A percentile compares a stretch with the other conserved stretches of the same genome.
phyloP scores from a whole-genome alignment of 2,113 vertebrate genomes.

The Takifugu flavidus region DNA sequence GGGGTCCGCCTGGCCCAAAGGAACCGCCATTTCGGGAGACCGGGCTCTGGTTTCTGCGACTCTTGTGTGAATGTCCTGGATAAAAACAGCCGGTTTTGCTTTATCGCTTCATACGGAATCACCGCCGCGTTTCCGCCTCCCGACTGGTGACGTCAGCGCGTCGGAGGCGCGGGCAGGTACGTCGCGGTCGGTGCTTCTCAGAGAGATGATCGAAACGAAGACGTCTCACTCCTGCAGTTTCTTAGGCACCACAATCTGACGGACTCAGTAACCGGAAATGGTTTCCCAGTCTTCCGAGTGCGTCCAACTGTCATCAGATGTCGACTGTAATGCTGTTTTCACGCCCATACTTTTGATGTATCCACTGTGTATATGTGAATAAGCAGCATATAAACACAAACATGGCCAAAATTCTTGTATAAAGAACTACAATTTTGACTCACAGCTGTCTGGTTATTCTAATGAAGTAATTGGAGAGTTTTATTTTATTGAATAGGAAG shows the following conservation, averaged over 20 bases:
- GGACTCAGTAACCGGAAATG: too few relatives aligned
- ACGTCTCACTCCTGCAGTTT: constrained; percentile 40
- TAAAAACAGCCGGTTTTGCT: constrained; percentile 35
- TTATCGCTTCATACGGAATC: constrained; percentile 23
- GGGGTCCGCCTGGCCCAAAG: constrained; percentile 56
- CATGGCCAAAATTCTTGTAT: too few relatives aligned
- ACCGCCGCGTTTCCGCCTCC: constrained; percentile 66
- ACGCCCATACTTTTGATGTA: too few relatives aligned
- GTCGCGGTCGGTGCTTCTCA: constrained; percentile 36
- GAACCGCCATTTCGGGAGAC: constrained; percentile 61
- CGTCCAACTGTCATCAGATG: too few relatives aligned
- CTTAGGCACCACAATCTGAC: not conserved
- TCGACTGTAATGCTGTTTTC: too few relatives aligned
- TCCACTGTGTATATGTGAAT: too few relatives aligned
- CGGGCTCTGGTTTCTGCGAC: not conserved
- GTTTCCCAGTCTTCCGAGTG: too few relatives aligned
- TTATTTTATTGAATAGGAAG: too few relatives aligned
- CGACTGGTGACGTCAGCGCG: constrained; percentile 54
- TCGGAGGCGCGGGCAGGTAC: constrained; percentile 36
- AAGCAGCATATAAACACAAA: too few relatives aligned
- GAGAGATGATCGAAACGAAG: not conserved
- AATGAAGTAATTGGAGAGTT: too few relatives aligned
- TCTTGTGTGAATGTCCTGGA: not conserved
- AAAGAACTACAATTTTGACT: too few relatives aligned
- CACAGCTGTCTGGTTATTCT: too few relatives aligned